Conservation (phyloP, 1,140 invertebrate genomes). For the Arctopsyche grandis region DNA sequence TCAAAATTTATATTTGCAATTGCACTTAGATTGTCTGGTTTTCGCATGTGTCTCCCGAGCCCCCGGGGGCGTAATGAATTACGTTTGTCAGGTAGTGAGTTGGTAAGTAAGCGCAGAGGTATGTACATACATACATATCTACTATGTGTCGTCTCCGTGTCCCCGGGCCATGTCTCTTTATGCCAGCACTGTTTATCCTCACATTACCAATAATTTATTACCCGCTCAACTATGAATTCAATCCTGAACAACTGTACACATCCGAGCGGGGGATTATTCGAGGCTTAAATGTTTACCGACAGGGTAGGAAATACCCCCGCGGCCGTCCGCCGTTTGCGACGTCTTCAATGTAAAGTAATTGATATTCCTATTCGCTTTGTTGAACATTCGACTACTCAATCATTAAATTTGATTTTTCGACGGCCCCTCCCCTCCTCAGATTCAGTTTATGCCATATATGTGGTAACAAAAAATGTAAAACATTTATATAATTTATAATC, state of each 20-base stretch:
- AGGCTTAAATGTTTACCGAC: slow-evolving; percentile 28
- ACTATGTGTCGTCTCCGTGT: slow-evolving; percentile 24
- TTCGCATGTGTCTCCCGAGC: too few species aligned
- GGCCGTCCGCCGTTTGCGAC: neutral
- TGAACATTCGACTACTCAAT: too few species aligned
- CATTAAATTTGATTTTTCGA: too few species aligned
- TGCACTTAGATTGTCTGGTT: too few species aligned
- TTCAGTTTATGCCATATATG: too few species aligned
- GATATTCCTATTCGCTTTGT: neutral
- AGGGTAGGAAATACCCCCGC: slow-evolving; percentile 6
- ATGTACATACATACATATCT: neutral
- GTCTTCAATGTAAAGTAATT: neutral
- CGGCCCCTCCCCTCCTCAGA: neutral
- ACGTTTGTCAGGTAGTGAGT: too few species aligned
- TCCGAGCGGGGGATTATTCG: slow-evolving; percentile 31
- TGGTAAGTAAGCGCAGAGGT: too few species aligned
- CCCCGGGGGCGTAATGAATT: too few species aligned
- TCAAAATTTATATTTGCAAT: too few species aligned
- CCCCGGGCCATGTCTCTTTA: slow-evolving; percentile 42
- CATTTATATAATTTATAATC: too few species aligned
- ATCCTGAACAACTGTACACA: slow-evolving; percentile 31
- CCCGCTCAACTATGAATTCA: slow-evolving; percentile 35
- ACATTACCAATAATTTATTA: slow-evolving; percentile 51
- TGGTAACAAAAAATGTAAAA: too few species aligned
- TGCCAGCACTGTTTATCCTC: slow-evolving; percentile 32